Base-by-base conservation (phyloP, 2,797 vertebrate species). In the Mus caroli region DNA sequence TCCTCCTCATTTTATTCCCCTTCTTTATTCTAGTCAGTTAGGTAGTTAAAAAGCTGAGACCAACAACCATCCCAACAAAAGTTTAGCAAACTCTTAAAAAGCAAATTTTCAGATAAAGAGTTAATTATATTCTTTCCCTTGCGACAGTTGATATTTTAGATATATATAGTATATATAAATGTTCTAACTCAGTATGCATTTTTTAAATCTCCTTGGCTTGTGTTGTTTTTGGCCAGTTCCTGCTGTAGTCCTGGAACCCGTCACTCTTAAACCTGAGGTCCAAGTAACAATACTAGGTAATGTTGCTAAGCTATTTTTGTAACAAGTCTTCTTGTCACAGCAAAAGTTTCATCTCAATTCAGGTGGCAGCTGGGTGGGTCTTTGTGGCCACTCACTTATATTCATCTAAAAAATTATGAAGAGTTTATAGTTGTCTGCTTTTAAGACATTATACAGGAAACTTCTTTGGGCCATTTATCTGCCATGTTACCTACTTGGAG, bases 231-330 rank as follows among this genome's bases (percentile, higher is more conserved):
- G 95, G 88, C 58, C 97, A 98, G 54, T 97, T 98, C 97, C 97
- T 96, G 71, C 93, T 90, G 79, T 91, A 97, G 96, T 92, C 56
- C 85, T 90, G 96, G 97, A 98, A 96, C 90, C 97, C 96, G 7
- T 97, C 93, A 97, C 97, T 94, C 62, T 97, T 97, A 98, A 37
- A 97, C 95, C 95, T 31, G 97, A 97, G 88, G 73, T 89, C 28
- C 93, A 95, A 84, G 96, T 93, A 90, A 87, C 96, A 96, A 92
- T 96, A 96, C 97, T 98, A 97, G 97, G 97, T 98, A 98, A 98
- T 91, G 56, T 13, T 17, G 11, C 75, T 54, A 22, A 1, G 60
- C n/a, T 50, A 6, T 95, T 19, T 71, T 93, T 87, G 89, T 31
- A 31, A 80, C 3, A 52, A 91, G 10, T 14, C 71, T 94, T 67